These are phyloP conservation scores for Chrysolina haemoptera DNA, from an alignment of 2,888 invertebrate genomes.

Conservation along the genomic window DNA sequence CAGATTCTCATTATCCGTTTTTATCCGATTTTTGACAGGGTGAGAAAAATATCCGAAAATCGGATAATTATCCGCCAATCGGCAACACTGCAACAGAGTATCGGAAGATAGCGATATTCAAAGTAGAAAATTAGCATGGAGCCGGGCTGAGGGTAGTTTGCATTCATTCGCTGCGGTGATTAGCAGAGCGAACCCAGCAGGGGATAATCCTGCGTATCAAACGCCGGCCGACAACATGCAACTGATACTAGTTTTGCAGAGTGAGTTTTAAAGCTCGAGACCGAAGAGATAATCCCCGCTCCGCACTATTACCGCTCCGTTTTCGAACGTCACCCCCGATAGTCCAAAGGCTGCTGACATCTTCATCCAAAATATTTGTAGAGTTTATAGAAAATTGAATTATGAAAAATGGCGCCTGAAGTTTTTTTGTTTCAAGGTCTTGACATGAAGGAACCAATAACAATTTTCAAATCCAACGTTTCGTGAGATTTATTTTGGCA, in stretches of 20 bases:
- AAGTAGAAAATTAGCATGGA: conserved; percentile 19
- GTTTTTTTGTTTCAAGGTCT: too few species aligned
- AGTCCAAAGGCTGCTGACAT: neutral
- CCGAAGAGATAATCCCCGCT: conserved; percentile 43
- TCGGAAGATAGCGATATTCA: conserved; percentile 21
- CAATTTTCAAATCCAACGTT: too few species aligned
- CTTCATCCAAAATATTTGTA: too few species aligned
- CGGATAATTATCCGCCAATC: too few species aligned
- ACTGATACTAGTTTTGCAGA: conserved; percentile 37
- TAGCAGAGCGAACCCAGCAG: conserved; percentile 33
- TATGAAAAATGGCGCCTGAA: too few species aligned
- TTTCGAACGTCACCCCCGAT: conserved; percentile 44
- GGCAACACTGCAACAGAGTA: too few species aligned
- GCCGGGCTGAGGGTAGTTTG: conserved; percentile 29
- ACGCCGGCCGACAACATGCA: conserved; percentile 34
- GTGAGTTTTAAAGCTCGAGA: conserved; percentile 39
- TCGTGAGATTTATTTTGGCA: too few species aligned
- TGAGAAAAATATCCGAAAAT: too few species aligned
- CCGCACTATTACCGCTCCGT: conserved; percentile 47
- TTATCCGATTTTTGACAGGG: too few species aligned
- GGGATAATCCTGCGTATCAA: conserved; percentile 38
- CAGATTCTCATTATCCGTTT: too few species aligned
- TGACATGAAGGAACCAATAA: too few species aligned
- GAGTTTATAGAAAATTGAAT: too few species aligned
- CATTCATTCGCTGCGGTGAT: conserved; percentile 40